These are phyloP conservation scores for Cariama cristata DNA, from an alignment of 2,113 vertebrate genomes.

Conservation along the genomic window DNA sequence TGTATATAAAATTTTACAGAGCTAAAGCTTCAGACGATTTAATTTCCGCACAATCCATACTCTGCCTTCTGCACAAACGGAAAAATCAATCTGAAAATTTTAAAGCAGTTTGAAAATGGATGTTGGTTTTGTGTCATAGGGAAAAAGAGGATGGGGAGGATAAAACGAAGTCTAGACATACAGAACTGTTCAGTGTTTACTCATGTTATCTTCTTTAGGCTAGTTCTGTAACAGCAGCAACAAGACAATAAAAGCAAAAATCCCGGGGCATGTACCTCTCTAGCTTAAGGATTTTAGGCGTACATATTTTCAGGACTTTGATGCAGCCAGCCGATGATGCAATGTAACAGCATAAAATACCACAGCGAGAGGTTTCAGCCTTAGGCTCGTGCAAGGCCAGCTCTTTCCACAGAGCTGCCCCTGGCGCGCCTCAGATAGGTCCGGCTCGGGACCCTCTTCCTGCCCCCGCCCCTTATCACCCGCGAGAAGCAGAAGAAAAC, in stretches of 20 bases:
- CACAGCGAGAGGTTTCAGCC: fast-evolving
- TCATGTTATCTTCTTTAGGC: fast-evolving
- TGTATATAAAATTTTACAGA: fast-evolving
- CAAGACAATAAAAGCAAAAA: fast-evolving
- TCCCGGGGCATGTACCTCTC: fast-evolving
- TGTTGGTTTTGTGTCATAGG: fast-evolving
- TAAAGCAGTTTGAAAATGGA: background rate
- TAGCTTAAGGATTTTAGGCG: background rate
- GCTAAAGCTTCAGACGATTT: fast-evolving
- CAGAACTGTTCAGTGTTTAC: fast-evolving
- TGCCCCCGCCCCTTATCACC: fast-evolving
- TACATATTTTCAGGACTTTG: fast-evolving
- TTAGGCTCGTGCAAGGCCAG: fast-evolving
- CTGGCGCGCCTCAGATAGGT: fast-evolving
- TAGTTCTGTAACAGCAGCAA: fast-evolving
- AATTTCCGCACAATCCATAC: background rate
- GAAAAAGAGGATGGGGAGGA: fast-evolving
- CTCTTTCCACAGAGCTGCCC: fast-evolving
- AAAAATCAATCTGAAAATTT: background rate
- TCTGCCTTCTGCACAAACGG: background rate
- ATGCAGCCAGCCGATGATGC: fast-evolving
- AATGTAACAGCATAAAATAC: fast-evolving
- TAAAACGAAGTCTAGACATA: fast-evolving
- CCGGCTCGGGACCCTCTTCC: fast-evolving
- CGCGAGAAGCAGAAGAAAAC: fast-evolving